A percentile compares a stretch with the other conserved stretches of the same genome.
These are phyloP conservation scores for Paracentrotus lividus DNA, from an alignment of 53 echinoderm and acorn worm genomes.

Conservation along the genomic window DNA sequence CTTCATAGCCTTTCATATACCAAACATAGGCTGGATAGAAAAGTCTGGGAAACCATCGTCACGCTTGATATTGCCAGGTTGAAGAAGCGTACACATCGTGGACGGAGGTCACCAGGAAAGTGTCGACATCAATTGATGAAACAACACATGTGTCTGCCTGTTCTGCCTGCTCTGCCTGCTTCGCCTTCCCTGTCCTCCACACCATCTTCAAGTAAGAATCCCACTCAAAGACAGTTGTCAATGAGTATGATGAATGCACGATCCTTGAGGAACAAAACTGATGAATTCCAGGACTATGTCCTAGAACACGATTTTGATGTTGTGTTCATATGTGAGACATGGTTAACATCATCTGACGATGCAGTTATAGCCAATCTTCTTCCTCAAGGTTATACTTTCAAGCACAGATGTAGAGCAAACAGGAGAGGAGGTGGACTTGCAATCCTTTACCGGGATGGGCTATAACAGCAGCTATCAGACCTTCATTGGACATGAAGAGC, in stretches of 20 bases:
- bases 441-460: background rate
- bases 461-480: background rate
- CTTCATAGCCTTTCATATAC: too few species aligned
- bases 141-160: too few species aligned
- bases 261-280: conserved; percentile 53
- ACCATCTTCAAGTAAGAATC: too few species aligned
- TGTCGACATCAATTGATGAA: too few species aligned
- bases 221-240: too few species aligned
- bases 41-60: too few species aligned
- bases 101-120: too few species aligned
- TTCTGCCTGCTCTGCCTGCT: too few species aligned
- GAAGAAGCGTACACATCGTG: too few species aligned
- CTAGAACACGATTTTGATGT: conserved; percentile 8
- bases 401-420: background rate
- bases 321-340: conserved; percentile 52
- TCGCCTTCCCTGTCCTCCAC: too few species aligned
- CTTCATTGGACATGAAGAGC: background rate
- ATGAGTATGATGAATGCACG: conserved; percentile 51
- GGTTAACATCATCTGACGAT: conserved; percentile 8
- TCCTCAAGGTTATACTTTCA: conserved; percentile 23
- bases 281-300: conserved; percentile 41
- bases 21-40: too few species aligned
- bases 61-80: too few species aligned
- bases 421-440: conserved; percentile 57
- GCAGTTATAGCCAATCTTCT: background rate